Evolutionary conservation across 2,113 vertebrate species (phyloP), one percentile per base, ranked within the genome.

Genomic region (Sturnira hondurensis): DNA sequence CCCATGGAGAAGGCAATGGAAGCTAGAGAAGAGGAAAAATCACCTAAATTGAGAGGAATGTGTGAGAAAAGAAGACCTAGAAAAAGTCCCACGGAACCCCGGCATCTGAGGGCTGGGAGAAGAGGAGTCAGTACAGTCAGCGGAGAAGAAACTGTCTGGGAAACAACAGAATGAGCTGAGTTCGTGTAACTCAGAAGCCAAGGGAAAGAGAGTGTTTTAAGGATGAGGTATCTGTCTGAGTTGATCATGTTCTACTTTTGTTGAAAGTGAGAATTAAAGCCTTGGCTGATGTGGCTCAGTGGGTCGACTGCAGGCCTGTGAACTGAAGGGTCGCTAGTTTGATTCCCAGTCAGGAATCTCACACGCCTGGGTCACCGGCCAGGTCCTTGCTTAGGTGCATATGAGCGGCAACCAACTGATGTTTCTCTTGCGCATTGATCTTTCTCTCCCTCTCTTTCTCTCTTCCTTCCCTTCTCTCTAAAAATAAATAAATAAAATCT

Each of bases 221-320:
- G 41, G 10, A 67, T 68, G 54, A 71, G 36, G n/a, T 68, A 43
- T 73, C 43, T 68, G 47, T 84, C 36, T 63, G 33, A 82, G 73
- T 77, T 50, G 31, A 81, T 71, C 14, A 12, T 78, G 45, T 78
- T 93, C 90, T 70, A 89, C 91, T 97, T 91, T 87, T 87, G 26
- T 68, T 88, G 54, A 12, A 95, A 88, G 12, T 85, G 33, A 87
- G 56, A 86, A 86, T 52, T 94, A n/a, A 91, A 96, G 20, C 54
- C 54, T 20, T 22, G 54, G 54, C 54, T 56, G 54, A 20, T 22
- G 20, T 56, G 19, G 20, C 7, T 56, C 54, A 56, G 54, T 56
- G 54, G 54, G 54, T 56, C 22, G 54, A 56, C 54, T 56, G 20
- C 54, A 22, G 54, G 20, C 54, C 54, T 56, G 54, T 20, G 1